Base-by-base conservation (phyloP, 2,113 vertebrate species). In the Vireo altiloquus region DNA sequence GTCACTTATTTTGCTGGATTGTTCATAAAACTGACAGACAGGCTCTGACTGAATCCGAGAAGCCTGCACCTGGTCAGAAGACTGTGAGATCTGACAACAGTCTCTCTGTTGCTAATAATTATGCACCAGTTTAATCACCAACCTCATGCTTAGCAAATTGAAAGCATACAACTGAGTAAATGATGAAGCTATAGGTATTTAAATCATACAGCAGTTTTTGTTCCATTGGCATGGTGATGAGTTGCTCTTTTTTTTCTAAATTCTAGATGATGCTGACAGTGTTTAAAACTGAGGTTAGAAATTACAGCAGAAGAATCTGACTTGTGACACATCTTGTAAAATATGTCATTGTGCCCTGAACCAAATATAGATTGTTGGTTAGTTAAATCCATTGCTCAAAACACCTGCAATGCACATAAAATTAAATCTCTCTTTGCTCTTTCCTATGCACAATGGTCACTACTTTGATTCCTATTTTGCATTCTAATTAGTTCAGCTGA, bases 31-130 rank as follows among this genome's bases (percentile, higher is more conserved):
- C 96, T 97, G 97, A 97, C 96, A 98, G 96, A 83, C 96, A 94
- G 94, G 96, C 97, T 97, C 92, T 66, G 57, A 91, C 65, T 92
- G 92, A 96, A 97, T 97, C 94, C 0, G 10, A 97, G 97, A 96
- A 96, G 95, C 93, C 96, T 98, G 98, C 98, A 98, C 98, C 98
- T 98, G 98, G 98, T 97, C 98, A 98, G 98, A 98, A 98, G 97
- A 98, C 97, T 95, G 88, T 87, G 85, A 87, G 94, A 97, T 92
- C 94, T 95, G 97, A 98, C 97, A 98, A 97, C 95, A 90, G 96
- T 79, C 95, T 96, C 87, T 97, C 97, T 97, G 95, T 95, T 97
- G 95, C 97, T 98, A 98, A 98, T 98, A 98, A 98, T 97, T 97
- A 98, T 68, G 96, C 92, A 93, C 95, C 95, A 94, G 96, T 98